Evolutionary conservation across 2,888 invertebrate species (phyloP).

Genomic region (Argyresthia goedartella): DNA sequence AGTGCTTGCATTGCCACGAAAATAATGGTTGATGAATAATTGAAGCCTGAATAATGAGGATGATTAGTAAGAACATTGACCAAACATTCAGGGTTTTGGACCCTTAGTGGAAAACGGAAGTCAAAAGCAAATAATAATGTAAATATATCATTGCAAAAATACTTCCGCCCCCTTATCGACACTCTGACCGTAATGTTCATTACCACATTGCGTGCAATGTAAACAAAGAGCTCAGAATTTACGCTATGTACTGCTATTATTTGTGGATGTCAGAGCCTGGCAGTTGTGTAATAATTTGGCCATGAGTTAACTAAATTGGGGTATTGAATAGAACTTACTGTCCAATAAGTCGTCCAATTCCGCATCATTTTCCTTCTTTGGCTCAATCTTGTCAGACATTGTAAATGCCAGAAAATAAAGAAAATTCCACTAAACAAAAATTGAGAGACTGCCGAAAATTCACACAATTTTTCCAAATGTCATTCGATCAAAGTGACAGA

Average conservation of each 20-base stretch:
- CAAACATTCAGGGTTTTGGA: too few species aligned
- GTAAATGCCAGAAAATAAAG: conserved; percentile 11
- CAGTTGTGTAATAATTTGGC: conserved; percentile 5
- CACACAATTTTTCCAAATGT: neutral
- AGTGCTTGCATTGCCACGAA: neutral
- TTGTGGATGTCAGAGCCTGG: neutral
- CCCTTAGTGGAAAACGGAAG: too few species aligned
- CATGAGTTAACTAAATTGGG: neutral
- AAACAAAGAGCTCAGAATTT: too few species aligned
- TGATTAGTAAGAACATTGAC: too few species aligned
- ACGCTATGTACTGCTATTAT: too few species aligned
- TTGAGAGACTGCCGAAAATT: neutral
- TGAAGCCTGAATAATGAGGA: too few species aligned
- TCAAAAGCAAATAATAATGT: too few species aligned
- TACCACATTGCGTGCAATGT: too few species aligned
- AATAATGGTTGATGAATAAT: neutral
- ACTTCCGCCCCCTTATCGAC: too few species aligned
- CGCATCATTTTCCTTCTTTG: conserved; percentile 64
- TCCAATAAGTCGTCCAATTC: conserved; percentile 82
- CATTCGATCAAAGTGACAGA: neutral
- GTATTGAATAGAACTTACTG: conserved; percentile 66
- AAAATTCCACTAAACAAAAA: neutral
- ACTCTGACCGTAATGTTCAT: too few species aligned
- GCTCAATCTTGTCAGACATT: conserved; percentile 52
- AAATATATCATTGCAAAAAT: too few species aligned